These are phyloP conservation scores for Megalops atlanticus DNA, from an alignment of 2,113 vertebrate species.

Conservation along the genomic window DNA sequence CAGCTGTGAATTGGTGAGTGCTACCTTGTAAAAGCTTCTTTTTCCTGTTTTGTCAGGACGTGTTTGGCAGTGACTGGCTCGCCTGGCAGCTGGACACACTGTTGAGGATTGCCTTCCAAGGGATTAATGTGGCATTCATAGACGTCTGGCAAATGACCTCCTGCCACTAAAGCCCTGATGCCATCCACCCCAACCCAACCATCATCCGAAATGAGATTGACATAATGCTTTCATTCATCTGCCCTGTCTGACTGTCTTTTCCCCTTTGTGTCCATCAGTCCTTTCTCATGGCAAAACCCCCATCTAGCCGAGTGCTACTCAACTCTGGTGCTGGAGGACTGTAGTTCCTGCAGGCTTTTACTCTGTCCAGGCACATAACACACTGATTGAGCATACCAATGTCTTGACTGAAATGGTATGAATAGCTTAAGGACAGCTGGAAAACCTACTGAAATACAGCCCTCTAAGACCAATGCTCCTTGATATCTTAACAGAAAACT, in stretches of 20 bases:
- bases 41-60: neutral
- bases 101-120: neutral
- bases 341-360: too few relatives aligned
- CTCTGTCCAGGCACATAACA: too few relatives aligned
- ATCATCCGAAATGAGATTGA: neutral
- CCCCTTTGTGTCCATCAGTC: neutral
- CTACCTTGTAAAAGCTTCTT: neutral
- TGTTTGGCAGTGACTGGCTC: neutral
- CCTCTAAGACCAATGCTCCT: too few relatives aligned
- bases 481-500: too few relatives aligned
- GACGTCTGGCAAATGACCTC: slow-evolving; percentile 8
- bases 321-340: too few relatives aligned
- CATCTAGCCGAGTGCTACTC: too few relatives aligned
- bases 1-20: neutral
- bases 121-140: neutral
- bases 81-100: neutral
- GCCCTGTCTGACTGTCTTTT: neutral
- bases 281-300: too few relatives aligned
- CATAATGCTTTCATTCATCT: neutral
- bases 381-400: too few relatives aligned
- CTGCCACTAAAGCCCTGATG: neutral
- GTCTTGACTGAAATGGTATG: too few relatives aligned
- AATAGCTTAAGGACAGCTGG: too few relatives aligned
- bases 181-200: neutral
- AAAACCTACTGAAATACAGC: too few relatives aligned